Evolutionary conservation across 1,140 invertebrate genomes (phyloP).

Genomic region (Pseudachorutes palmiensis): DNA sequence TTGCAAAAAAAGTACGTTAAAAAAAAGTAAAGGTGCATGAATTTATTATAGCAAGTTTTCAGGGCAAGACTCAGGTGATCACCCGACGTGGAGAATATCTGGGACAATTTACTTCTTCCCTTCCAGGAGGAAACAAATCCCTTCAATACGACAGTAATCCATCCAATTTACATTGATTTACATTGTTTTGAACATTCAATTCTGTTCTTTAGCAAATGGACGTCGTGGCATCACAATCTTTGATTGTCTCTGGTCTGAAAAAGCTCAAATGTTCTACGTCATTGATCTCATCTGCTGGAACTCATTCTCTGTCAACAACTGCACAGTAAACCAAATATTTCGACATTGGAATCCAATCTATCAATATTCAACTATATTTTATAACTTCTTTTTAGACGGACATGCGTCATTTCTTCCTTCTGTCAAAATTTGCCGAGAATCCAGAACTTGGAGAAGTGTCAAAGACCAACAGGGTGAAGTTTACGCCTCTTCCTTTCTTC

Average conservation of each 20-base stretch:
- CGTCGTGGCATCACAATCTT: slow-evolving; percentile 52
- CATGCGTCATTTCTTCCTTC: slow-evolving; percentile 68
- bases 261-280: slow-evolving; percentile 59
- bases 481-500: slow-evolving; percentile 48
- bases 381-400: slow-evolving; percentile 52
- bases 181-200: slow-evolving; percentile 5
- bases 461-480: slow-evolving; percentile 48
- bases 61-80: slow-evolving; percentile 65
- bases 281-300: slow-evolving; percentile 79
- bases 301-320: slow-evolving; percentile 61
- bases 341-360: background rate
- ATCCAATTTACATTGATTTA: background rate
- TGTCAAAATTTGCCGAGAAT: slow-evolving; percentile 56
- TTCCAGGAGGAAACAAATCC: slow-evolving; percentile 63
- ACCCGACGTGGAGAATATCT: slow-evolving; percentile 57
- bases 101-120: slow-evolving; percentile 52
- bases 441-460: slow-evolving; percentile 42
- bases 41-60: slow-evolving; percentile 7
- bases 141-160: slow-evolving; percentile 23
- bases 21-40: background rate
- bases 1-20: slow-evolving; percentile 57
- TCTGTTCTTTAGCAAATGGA: background rate
- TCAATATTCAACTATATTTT: background rate
- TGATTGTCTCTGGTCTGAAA: slow-evolving; percentile 67
- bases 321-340: slow-evolving; percentile 57